Evolutionary conservation across 2,113 vertebrate species (phyloP).

Genomic region (Brachypodius melanocephalos): DNA sequence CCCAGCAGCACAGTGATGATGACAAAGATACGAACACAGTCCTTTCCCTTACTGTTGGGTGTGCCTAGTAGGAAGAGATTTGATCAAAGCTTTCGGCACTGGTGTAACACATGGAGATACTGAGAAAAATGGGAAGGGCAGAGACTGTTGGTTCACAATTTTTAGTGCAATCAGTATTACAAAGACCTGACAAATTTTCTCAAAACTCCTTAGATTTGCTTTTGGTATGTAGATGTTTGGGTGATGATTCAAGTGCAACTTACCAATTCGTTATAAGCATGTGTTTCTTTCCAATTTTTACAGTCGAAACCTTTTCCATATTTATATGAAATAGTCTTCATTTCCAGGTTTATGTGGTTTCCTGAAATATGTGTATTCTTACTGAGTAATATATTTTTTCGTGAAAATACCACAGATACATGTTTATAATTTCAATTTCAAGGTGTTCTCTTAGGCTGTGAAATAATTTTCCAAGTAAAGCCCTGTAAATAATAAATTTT

Average conservation of each 20-base stretch:
- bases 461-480: neutral
- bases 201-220: neutral
- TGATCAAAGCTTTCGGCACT: neutral
- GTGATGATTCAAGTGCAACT: neutral
- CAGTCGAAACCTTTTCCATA: neutral
- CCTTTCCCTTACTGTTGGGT: neutral
- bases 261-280: neutral
- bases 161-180: neutral
- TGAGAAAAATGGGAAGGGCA: rapidly evolving
- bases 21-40: neutral
- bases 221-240: neutral
- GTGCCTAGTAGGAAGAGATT: neutral
- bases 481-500: neutral
- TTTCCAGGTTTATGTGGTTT: constrained; percentile 17
- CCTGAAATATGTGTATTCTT: neutral
- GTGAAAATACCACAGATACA: neutral
- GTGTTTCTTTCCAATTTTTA: neutral
- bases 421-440: neutral
- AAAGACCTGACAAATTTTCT: neutral
- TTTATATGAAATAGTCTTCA: neutral
- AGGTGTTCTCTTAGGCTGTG: neutral
- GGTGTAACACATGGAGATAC: neutral
- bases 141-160: neutral
- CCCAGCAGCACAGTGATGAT: neutral
- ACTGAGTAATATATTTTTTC: neutral